Percentiles rank a stretch among this genome's conserved stretches.
phyloP scores from a whole-genome alignment of 1,140 invertebrate species.

The Euura lappo region DNA sequence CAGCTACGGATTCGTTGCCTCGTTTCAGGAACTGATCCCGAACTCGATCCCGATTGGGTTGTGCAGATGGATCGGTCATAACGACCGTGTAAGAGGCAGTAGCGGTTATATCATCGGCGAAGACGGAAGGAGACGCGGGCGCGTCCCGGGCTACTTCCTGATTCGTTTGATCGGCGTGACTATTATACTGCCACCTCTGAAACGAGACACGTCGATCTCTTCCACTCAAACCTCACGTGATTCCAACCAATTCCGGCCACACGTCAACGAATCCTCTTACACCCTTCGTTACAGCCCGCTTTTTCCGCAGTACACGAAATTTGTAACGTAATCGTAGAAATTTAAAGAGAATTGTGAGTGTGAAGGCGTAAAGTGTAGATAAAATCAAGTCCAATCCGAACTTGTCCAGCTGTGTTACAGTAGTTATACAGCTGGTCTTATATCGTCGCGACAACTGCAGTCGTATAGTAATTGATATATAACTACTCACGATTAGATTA shows the following conservation, averaged over 20 bases:
- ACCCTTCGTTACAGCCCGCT: no score
- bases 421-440: no score
- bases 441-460: no score
- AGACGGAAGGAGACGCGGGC: not conserved
- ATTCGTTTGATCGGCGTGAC: not conserved
- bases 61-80: not conserved
- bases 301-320: no score
- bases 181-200: conserved; percentile 3
- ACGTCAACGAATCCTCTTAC: no score
- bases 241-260: not conserved
- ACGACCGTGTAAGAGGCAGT: not conserved
- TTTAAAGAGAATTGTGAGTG: no score
- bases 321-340: no score
- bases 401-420: no score
- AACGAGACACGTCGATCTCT: conserved; percentile 1
- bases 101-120: not conserved
- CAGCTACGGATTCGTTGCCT: not conserved
- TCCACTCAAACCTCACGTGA: not conserved
- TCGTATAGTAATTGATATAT: no score
- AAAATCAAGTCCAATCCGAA: no score
- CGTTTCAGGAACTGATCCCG: not conserved
- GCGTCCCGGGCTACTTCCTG: not conserved
- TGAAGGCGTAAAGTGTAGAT: no score
- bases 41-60: not conserved
- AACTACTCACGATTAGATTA: no score